Evolutionary conservation across 37 sponge, comb jelly and placozoan species (phyloP), one percentile per base, ranked within the genome.

Genomic region (Bolinopsis microptera): DNA sequence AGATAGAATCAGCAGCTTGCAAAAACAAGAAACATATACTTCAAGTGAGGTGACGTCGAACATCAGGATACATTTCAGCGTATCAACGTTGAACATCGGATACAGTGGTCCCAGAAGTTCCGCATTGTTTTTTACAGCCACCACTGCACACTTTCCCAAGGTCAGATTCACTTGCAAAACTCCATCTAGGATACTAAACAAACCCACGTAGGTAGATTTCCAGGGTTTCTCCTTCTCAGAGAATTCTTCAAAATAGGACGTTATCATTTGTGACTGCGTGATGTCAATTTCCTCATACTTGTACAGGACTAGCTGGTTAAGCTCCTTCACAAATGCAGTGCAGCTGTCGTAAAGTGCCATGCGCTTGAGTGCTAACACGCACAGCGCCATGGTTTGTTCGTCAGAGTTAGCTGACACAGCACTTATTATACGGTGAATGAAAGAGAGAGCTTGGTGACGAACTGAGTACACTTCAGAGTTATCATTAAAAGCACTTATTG

Each of bases 281-380:
- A 34, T 37, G 38, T 80, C 38, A 16, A 36, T 28, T 30, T 86
- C 90, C 27, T 39, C 61, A 5, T 16, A 38, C 34, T 16, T 39
- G 80, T 77, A 77, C 18, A 77, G 35, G 5, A 86, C 90, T 35
- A 86, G 61, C 25, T 41, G 41, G n/a, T 22, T 27, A 8, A 86
- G 90, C 26, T 86, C 90, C 61, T 25, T 18, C 1, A 38, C 35
- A 34, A 86, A 86, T n/a, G 90, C 23, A n/a, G 61, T 41, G 31
- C 90, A 86, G 31, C 90, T 86, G 61, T 86, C 90, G 90, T 86
- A 86, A 8, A 86, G 90, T 9, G 41, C 26, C 90, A 86, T 86
- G 41, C 90, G 90, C 30, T 86, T 86, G 61, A 86, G 61, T 3
- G 90, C 90, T 3, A 86, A 48, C 61, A 86, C 35, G 61, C 61